Evolutionary conservation across 2,797 vertebrate genomes (phyloP).

Genomic region (Pseudotriccus pelzelni): DNA sequence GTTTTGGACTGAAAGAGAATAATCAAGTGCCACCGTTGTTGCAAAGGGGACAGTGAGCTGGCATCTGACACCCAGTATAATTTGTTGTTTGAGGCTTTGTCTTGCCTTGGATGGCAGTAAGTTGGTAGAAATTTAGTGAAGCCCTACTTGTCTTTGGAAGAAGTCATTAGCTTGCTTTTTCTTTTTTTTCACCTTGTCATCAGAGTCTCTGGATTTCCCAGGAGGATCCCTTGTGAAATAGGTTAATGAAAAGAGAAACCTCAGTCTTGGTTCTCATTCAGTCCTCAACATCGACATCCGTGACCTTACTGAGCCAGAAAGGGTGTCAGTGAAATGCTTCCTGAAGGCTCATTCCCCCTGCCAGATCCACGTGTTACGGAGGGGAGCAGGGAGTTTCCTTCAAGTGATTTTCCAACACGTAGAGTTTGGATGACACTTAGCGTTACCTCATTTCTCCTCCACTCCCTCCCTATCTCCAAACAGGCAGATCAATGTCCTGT

Average conservation of each 20-base stretch:
- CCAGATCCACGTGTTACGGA: not conserved
- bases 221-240: conserved; percentile 51
- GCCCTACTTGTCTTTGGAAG: conserved; percentile 57
- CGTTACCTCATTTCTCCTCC: conserved; percentile 63
- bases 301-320: conserved; percentile 61
- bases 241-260: conserved; percentile 56
- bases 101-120: conserved; percentile 7
- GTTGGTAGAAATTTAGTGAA: conserved; percentile 19
- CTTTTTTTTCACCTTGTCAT: conserved; percentile 53
- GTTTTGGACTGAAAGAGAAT: conserved; percentile 30
- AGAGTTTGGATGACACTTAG: conserved; percentile 48
- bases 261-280: conserved; percentile 53
- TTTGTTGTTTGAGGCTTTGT: conserved; percentile 33
- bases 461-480: conserved; percentile 38
- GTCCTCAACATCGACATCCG: conserved; percentile 25
- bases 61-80: conserved; percentile 10
- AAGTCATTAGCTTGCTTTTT: conserved; percentile 31
- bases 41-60: conserved; percentile 7
- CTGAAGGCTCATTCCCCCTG: conserved; percentile 3
- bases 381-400: conserved; percentile 56
- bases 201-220: conserved; percentile 53
- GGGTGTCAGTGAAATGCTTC: conserved; percentile 19
- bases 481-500: conserved; percentile 51
- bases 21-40: not conserved
- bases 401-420: conserved; percentile 40